Percentiles rank a stretch among this genome's conserved stretches.
These are phyloP conservation scores for Calycopis cecrops DNA, from an alignment of 1,140 invertebrate species.

Conservation along the genomic window DNA sequence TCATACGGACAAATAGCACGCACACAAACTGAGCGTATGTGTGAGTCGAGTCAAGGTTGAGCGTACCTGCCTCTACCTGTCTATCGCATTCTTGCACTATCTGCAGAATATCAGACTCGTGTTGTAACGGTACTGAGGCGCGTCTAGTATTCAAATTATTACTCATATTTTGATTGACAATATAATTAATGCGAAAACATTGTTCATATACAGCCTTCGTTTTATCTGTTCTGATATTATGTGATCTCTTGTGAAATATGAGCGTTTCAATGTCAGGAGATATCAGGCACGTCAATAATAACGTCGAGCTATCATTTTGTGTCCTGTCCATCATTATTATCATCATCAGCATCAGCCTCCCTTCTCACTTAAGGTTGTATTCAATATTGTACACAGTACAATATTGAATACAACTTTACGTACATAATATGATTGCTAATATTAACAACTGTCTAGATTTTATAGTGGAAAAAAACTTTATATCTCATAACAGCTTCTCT, in stretches of 20 bases:
- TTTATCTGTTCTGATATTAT: slow-evolving; percentile 12
- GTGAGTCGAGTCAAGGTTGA: slow-evolving; percentile 51
- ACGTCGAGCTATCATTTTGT: background rate
- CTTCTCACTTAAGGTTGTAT: too few relatives aligned
- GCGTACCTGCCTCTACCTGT: slow-evolving; percentile 59
- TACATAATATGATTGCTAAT: background rate
- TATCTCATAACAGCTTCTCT: background rate
- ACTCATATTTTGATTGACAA: slow-evolving; percentile 16
- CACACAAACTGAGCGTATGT: slow-evolving; percentile 36
- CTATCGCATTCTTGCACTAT: slow-evolving; percentile 66
- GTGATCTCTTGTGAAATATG: slow-evolving; percentile 10
- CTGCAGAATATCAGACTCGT: slow-evolving; percentile 56
- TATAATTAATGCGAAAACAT: slow-evolving; percentile 14
- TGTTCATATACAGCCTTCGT: slow-evolving; percentile 15
- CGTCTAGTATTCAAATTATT: slow-evolving; percentile 9
- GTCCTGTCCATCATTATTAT: background rate
- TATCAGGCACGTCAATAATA: background rate
- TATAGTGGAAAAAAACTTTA: background rate
- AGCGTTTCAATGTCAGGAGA: slow-evolving; percentile 3
- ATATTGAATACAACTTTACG: too few relatives aligned
- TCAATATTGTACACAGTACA: too few relatives aligned
- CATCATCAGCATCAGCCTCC: background rate
- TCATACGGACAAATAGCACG: slow-evolving; percentile 64
- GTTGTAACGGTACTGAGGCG: slow-evolving; percentile 55
- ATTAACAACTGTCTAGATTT: background rate